Conservation (phyloP, 2,797 vertebrate genomes). For the Cryptoblepharus egeriae region DNA sequence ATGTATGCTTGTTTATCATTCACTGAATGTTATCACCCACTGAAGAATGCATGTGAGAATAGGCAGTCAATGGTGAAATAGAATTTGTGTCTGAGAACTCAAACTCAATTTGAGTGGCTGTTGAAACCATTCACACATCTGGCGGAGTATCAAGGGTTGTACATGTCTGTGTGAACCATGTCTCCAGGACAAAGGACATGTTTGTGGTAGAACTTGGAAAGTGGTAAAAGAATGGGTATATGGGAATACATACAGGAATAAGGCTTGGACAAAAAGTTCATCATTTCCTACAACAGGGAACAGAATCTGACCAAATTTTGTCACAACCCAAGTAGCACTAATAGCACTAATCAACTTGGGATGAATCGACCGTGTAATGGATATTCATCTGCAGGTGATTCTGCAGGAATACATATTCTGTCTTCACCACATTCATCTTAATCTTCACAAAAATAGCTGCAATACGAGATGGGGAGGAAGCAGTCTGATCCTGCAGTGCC, state of each 20-base stretch:
- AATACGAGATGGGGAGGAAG: not conserved
- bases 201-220: too few species aligned
- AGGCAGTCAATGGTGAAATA: too few species aligned
- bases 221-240: too few species aligned
- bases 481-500: not conserved
- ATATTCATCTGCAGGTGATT: not conserved
- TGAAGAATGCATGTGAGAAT: too few species aligned
- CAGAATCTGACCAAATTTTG: constrained; percentile 6
- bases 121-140: not conserved
- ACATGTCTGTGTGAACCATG: too few species aligned
- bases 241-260: not conserved
- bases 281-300: not conserved
- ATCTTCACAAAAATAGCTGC: constrained; percentile 2
- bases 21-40: too few species aligned
- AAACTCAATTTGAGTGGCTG: too few species aligned
- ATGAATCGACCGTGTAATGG: constrained; percentile 19
- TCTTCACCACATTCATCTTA: not conserved
- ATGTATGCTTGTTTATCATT: too few species aligned
- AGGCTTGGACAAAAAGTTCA: not conserved
- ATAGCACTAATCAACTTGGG: constrained; percentile 19
- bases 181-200: too few species aligned
- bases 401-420: constrained; percentile 23
- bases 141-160: too few species aligned
- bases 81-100: too few species aligned
- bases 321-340: constrained; percentile 5